A percentile compares a stretch with the other conserved stretches of the same genome.
Conservation (phyloP, 1,140 invertebrate species). For the Scaptomyza graminum region DNA sequence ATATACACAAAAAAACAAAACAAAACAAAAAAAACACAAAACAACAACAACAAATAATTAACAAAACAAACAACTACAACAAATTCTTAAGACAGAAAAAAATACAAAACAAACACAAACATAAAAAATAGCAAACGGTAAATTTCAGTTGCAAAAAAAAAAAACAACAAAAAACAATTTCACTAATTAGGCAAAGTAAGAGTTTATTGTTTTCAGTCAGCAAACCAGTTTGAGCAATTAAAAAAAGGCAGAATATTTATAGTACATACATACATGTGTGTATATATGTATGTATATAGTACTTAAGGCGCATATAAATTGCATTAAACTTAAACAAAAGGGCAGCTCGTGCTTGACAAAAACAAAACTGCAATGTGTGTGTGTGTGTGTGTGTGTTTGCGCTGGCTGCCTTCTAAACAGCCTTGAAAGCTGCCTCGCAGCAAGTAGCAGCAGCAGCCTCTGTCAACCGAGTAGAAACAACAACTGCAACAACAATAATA, state of each 20-base stretch:
- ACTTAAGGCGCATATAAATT: constrained; percentile 1
- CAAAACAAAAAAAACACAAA: constrained; percentile 24
- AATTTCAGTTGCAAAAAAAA: constrained; percentile 29
- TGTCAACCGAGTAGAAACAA: constrained; percentile 57
- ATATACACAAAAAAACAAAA: constrained; percentile 26
- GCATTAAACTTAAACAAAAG: constrained; percentile 54
- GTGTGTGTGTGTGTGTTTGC: constrained; percentile 31
- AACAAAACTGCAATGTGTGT: constrained; percentile 32
- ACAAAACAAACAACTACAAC: constrained; percentile 27
- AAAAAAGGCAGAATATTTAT: constrained; percentile 21
- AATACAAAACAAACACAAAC: constrained; percentile 21
- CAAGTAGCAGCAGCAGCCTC: no score
- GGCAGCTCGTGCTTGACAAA: constrained; percentile 56
- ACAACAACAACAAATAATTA: constrained; percentile 29
- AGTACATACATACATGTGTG: neutral
- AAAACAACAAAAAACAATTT: constrained; percentile 21
- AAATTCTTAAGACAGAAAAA: constrained; percentile 23
- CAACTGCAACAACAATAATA: constrained; percentile 52
- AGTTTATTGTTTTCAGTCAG: neutral
- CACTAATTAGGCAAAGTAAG: constrained; percentile 40
- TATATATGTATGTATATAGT: neutral
- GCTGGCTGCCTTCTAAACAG: constrained; percentile 69
- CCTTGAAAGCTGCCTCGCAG: constrained; percentile 74
- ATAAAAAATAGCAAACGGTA: constrained; percentile 48
- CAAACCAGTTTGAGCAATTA: constrained; percentile 51